Conservation (phyloP, 2,888 invertebrate species). For the Drosophila anomalipes region DNA sequence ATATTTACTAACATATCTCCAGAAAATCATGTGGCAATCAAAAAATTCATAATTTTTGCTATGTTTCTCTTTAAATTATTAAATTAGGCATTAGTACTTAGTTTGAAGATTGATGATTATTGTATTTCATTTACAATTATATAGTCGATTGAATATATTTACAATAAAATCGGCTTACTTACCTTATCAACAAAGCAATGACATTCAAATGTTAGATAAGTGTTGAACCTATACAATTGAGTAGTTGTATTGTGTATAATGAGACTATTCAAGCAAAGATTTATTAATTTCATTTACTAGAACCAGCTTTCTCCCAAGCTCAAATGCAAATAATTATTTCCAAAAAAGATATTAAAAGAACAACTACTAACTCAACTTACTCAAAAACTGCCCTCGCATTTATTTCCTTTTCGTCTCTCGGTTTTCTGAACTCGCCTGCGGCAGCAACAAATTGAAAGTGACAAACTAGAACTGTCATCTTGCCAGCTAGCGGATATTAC, state of each 20-base stretch:
- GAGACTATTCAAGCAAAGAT: not conserved
- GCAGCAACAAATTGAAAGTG: not conserved
- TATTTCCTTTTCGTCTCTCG: not conserved
- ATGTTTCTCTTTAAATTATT: not conserved
- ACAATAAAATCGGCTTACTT: no score
- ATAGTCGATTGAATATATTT: not conserved
- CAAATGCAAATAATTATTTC: not conserved
- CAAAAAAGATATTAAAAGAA: not conserved
- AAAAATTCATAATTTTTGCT: rapidly evolving
- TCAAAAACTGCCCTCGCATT: not conserved
- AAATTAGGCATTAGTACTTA: not conserved
- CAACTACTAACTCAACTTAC: not conserved
- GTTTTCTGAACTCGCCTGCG: not conserved
- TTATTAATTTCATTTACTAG: not conserved
- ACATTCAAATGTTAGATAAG: not conserved
- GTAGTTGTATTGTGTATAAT: not conserved
- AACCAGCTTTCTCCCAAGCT: not conserved
- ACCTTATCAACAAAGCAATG: no score
- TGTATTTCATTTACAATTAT: not conserved
- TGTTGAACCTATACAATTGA: not conserved
- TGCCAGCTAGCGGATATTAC: conserved; percentile 11
- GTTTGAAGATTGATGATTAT: no score
- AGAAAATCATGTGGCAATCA: not conserved
- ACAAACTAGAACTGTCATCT: conserved; percentile 1
- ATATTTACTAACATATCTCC: not conserved